Evolutionary conservation across 2,888 invertebrate genomes (phyloP), one percentile per base, ranked within the genome.

Genomic region (Drosophila picticornis): DNA sequence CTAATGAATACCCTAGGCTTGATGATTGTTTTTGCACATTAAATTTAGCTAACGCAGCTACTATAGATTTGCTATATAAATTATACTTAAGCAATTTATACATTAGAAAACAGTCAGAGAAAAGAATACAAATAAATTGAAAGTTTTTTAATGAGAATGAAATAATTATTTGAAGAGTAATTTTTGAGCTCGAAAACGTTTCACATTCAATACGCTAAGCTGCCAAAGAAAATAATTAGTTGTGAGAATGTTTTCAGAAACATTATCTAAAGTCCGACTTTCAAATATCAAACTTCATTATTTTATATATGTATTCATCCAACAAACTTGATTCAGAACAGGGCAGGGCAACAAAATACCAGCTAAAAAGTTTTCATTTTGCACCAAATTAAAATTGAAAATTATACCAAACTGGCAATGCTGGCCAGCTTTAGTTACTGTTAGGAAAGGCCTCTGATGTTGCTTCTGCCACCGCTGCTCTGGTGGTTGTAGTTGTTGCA

Each of bases 391-490:
- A 31, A 74, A 71, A 65, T 65, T 66, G 61, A 52, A 78, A 78
- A 78, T 67, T 38, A 66, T 78, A 56, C 29, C 55, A 55, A 43
- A 38, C 60, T 71, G 66, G 67, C 58, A 69, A 59, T 25, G 46
- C 69, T 66, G 68, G 82, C 72, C 68, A 48, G 69, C 64, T 76
- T 61, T 65, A 48, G 62, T 83, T 74, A 71, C 82, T 57, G 51
- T 55, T 63, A 46, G 46, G 22, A 38, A 46, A 40, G 40, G 72
- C 25, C 43, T 29, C 57, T 16, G 40, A 51, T 51, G 56, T 13
- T 10, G 38, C 56, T 52, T 22, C 32, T 48, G 25, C 31, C 27
- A 19, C 29, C 16, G 16, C 25, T 13, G 52, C 22, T 25, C 19
- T 55, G 36, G 19, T 52, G 22, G 34, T 34, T 27, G 55, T 27